phyloP scores from a whole-genome alignment of 2,888 invertebrate genomes.

The Acleris sparsana region DNA sequence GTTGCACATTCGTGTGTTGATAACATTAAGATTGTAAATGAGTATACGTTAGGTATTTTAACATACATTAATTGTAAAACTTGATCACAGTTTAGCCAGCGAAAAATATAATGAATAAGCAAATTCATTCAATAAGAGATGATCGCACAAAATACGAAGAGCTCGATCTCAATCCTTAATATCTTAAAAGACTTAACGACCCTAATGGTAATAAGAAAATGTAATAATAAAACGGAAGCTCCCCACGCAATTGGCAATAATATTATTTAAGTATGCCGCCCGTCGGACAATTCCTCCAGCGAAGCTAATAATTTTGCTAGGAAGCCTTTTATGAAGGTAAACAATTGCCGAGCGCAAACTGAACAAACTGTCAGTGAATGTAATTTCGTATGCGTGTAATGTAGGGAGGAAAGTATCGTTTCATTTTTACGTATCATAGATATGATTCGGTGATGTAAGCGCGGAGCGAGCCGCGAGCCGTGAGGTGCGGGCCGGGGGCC shows the following conservation, averaged over 20 bases:
- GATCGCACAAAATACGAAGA: too few relatives aligned
- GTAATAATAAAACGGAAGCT: conserved; percentile 22
- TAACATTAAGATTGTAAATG: too few relatives aligned
- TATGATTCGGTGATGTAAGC: conserved; percentile 6
- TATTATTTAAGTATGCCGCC: conserved; percentile 24
- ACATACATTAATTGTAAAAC: background rate
- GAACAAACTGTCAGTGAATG: conserved; percentile 7
- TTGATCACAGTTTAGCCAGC: background rate
- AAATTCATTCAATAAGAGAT: background rate
- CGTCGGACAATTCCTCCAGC: conserved; percentile 1
- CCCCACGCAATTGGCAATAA: conserved; percentile 9
- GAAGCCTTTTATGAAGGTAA: conserved; percentile 3
- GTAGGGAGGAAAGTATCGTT: conserved; percentile 19
- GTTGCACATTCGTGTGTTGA: too few relatives aligned
- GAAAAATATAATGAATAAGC: background rate
- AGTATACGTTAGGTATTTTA: too few relatives aligned
- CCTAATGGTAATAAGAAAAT: conserved; percentile 18
- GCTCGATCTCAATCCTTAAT: conserved; percentile 7
- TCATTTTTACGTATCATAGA: conserved; percentile 32
- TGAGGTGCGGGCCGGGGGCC: background rate
- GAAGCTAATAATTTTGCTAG: background rate
- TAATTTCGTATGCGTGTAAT: conserved; percentile 26
- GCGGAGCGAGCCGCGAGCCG: conserved; percentile 5
- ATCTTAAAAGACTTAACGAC: conserved; percentile 8
- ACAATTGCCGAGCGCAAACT: conserved; percentile 6